phyloP scores from a whole-genome alignment of 2,888 invertebrate species.

The Chymomyza fuscimana region DNA sequence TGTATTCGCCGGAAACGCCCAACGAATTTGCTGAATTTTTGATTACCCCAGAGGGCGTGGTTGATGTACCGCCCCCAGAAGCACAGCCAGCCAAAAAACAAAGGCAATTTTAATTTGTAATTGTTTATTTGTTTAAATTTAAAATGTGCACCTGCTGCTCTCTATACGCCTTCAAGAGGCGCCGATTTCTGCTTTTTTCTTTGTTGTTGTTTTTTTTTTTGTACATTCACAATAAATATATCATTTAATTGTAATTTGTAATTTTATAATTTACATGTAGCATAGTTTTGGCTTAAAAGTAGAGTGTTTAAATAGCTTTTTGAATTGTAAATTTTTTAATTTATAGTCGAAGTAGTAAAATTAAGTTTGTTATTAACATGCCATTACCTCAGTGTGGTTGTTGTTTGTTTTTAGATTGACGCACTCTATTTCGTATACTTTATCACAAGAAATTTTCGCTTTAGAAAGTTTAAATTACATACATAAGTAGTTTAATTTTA shows the following conservation, averaged over 20 bases:
- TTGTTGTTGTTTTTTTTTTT: slow-evolving; percentile 33
- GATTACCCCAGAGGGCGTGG: slow-evolving; percentile 80
- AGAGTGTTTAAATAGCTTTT: slow-evolving; percentile 27
- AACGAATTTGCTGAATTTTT: slow-evolving; percentile 80
- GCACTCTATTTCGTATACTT: slow-evolving; percentile 59
- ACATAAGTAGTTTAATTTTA: slow-evolving; percentile 37
- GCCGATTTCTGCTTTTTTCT: slow-evolving; percentile 2
- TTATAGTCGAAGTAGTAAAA: slow-evolving; percentile 55
- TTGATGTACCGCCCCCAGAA: slow-evolving; percentile 54
- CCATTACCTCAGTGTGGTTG: slow-evolving; percentile 38
- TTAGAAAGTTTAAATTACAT: slow-evolving; percentile 63
- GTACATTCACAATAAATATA: slow-evolving; percentile 52
- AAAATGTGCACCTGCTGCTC: slow-evolving; percentile 54
- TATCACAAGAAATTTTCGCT: slow-evolving; percentile 68
- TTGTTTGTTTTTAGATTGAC: slow-evolving; percentile 24
- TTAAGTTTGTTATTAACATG: slow-evolving; percentile 62
- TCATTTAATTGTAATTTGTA: slow-evolving; percentile 41
- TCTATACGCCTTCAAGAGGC: not conserved
- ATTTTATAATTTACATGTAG: slow-evolving; percentile 45
- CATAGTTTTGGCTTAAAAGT: not conserved
- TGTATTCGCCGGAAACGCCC: slow-evolving; percentile 83
- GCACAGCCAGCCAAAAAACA: slow-evolving; percentile 8
- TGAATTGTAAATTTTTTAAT: slow-evolving; percentile 26
- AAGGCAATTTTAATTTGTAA: slow-evolving; percentile 44
- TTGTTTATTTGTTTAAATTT: slow-evolving; percentile 43